Evolutionary conservation across 2,888 invertebrate genomes (phyloP).

Genomic region (Amphiduros pacificus): DNA sequence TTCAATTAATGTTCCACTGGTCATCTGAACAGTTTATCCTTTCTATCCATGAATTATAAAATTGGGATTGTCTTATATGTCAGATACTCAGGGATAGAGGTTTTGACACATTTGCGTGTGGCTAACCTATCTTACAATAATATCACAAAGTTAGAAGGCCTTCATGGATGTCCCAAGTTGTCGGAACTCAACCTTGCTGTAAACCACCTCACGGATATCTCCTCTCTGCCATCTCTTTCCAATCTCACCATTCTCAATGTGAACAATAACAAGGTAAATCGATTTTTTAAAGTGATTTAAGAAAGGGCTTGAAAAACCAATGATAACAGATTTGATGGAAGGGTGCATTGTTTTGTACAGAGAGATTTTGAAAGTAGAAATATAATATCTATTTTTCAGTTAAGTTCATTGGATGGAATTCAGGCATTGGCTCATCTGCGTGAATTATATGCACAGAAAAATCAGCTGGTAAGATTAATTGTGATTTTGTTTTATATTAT

Average conservation of each 20-base stretch:
- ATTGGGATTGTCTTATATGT: too few species aligned
- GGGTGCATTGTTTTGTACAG: not conserved
- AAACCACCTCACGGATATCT: not conserved
- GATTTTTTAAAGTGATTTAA: not conserved
- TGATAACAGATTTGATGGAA: too few species aligned
- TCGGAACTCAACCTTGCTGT: not conserved
- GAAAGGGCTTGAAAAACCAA: not conserved
- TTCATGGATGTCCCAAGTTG: not conserved
- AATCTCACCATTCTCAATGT: constrained; percentile 1
- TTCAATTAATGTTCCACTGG: not conserved
- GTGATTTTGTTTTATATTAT: too few species aligned
- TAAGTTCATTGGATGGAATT: not conserved
- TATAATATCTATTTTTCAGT: not conserved
- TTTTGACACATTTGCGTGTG: not conserved
- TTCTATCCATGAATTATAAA: too few species aligned
- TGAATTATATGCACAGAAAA: constrained; percentile 1
- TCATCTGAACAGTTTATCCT: too few species aligned
- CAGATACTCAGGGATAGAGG: not conserved
- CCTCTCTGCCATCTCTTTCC: not conserved
- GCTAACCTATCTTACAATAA: not conserved
- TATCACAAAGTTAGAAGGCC: not conserved
- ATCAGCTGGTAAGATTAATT: constrained; percentile 2
- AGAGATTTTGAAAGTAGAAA: not conserved
- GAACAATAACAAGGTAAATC: constrained; percentile 3
- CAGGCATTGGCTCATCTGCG: not conserved